phyloP scores from a whole-genome alignment of 2,888 invertebrate species.

The Lycia hirtaria region DNA sequence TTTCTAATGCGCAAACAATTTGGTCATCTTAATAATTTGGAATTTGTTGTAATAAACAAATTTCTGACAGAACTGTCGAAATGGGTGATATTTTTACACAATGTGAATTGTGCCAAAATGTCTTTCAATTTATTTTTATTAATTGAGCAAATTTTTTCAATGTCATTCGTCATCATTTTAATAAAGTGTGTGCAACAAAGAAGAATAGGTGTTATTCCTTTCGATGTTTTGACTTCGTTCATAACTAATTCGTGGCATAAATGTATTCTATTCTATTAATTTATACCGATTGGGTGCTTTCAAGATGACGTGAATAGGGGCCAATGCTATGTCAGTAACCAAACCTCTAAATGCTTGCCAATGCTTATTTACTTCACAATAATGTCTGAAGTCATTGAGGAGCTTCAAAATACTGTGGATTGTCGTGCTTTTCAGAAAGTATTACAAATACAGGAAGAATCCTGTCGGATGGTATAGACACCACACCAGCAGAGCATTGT shows the following conservation, averaged over 20 bases:
- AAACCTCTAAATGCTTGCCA: slow-evolving; percentile 3
- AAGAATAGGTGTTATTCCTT: not conserved
- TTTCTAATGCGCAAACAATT: not conserved
- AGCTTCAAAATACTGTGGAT: slow-evolving; percentile 6
- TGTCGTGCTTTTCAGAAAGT: slow-evolving; percentile 3
- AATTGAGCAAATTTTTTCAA: slow-evolving; percentile 5
- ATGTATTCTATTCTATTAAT: not conserved
- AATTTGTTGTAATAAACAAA: slow-evolving; percentile 1
- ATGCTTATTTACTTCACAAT: not conserved
- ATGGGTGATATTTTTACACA: not conserved
- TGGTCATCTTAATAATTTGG: not conserved
- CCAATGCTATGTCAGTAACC: slow-evolving; percentile 8
- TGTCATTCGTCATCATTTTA: slow-evolving; percentile 9
- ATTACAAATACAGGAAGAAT: not conserved
- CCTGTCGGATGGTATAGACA: not conserved
- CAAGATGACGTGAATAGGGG: not conserved
- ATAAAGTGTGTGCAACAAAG: slow-evolving; percentile 13
- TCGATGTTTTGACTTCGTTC: no score
- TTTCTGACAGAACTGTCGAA: not conserved
- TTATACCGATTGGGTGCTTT: not conserved
- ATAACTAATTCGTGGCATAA: not conserved
- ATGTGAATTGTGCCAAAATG: not conserved
- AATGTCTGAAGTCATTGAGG: slow-evolving; percentile 1
- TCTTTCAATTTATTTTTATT: slow-evolving; percentile 8
- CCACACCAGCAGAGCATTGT: not conserved